Conservation (phyloP, 1,140 invertebrate species). For the Oedothorax gibbosus region DNA sequence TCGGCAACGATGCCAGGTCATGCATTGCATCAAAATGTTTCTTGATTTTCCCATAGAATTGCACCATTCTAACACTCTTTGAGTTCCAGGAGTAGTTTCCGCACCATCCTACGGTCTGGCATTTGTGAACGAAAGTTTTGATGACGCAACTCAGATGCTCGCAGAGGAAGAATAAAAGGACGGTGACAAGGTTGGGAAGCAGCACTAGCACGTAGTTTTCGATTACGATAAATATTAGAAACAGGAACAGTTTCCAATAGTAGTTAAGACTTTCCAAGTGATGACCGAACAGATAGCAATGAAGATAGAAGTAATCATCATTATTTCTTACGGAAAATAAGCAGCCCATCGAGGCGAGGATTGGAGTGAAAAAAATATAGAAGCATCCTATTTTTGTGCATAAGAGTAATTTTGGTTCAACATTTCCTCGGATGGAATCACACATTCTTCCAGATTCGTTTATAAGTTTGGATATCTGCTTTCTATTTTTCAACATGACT, state of each 20-base stretch:
- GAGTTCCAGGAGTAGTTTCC: background rate
- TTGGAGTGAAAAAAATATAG: background rate
- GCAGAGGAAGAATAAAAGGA: constrained; percentile 17
- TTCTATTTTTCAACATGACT: constrained; percentile 22
- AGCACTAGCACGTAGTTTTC: constrained; percentile 41
- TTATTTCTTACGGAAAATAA: background rate
- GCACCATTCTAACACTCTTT: constrained; percentile 9
- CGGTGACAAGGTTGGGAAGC: constrained; percentile 18
- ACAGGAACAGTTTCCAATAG: background rate
- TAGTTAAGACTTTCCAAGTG: background rate
- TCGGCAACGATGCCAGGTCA: constrained; percentile 7
- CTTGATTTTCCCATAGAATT: constrained; percentile 22
- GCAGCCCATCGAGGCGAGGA: background rate
- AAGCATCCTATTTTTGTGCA: background rate
- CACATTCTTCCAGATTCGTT: background rate
- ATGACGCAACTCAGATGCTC: constrained; percentile 8
- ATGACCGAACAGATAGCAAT: constrained; percentile 33
- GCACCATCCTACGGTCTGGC: background rate
- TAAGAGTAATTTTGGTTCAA: background rate
- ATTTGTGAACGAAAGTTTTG: background rate
- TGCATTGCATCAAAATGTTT: constrained; percentile 9
- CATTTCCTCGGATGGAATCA: background rate
- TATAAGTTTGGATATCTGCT: constrained; percentile 2
- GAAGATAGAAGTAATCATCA: constrained; percentile 27
- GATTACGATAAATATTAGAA: constrained; percentile 23